Conservation (phyloP, 1,140 invertebrate genomes). For the Heliconius hermathena region DNA sequence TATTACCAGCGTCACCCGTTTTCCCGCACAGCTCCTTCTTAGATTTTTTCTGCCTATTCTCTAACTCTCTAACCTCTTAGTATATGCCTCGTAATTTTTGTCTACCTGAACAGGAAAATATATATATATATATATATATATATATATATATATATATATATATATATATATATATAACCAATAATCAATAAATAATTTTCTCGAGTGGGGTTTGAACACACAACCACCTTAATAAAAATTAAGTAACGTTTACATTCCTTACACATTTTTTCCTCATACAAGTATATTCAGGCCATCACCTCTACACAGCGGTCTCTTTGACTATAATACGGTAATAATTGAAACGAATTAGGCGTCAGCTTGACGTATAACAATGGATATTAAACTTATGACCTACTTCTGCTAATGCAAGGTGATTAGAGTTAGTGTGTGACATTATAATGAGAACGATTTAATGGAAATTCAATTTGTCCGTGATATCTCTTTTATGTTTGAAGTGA, state of each 20-base stretch:
- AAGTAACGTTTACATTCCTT: no score
- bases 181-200: no score
- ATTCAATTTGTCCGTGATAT: slow-evolving; percentile 2
- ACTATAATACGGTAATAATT: slow-evolving; percentile 11
- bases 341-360: slow-evolving; percentile 13
- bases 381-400: slow-evolving; percentile 10
- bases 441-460: not conserved
- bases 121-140: no score
- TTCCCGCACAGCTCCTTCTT: no score
- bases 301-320: not conserved
- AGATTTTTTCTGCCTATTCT: no score
- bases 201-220: no score
- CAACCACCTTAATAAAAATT: no score
- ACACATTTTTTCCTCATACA: not conserved
- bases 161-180: no score
- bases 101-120: no score
- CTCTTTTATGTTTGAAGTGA: not conserved
- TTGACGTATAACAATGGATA: slow-evolving; percentile 7
- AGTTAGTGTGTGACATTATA: not conserved
- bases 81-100: no score
- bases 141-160: no score
- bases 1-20: not conserved
- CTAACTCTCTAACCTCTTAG: no score
- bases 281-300: not conserved
- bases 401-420: slow-evolving; percentile 8